Percentiles rank a stretch among this genome's conserved stretches.
Evolutionary conservation across 2,113 vertebrate species (phyloP).

Genomic region (Elaphurus davidianus): DNA sequence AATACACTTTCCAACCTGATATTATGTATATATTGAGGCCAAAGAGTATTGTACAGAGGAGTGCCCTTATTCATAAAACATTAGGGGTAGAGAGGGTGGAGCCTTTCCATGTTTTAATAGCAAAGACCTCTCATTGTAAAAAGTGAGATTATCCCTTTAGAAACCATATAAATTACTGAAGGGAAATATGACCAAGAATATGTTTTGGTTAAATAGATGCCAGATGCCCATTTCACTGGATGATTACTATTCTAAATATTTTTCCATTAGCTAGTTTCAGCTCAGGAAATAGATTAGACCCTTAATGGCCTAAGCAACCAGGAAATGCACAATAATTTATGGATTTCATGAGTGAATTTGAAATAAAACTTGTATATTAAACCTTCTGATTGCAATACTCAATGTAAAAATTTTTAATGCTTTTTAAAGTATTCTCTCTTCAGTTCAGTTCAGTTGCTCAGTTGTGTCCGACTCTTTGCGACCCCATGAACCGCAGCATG

Average conservation of each 20-base stretch:
- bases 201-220: not conserved
- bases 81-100: not conserved
- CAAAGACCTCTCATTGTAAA: slow-evolving; percentile 10
- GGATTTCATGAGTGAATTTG: slow-evolving; percentile 34
- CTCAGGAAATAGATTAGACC: slow-evolving; percentile 42
- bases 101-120: not conserved
- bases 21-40: not conserved
- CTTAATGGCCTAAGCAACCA: slow-evolving; percentile 46
- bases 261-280: slow-evolving; percentile 58
- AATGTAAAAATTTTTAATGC: not conserved
- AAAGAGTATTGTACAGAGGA: not conserved
- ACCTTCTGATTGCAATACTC: not conserved
- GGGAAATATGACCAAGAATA: not conserved
- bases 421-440: not conserved
- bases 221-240: not conserved
- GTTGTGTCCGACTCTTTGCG: not conserved
- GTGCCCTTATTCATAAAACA: not conserved
- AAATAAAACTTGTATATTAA: slow-evolving; percentile 37
- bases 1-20: not conserved
- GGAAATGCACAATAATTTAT: slow-evolving; percentile 45
- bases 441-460: not conserved
- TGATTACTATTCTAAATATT: slow-evolving; percentile 51
- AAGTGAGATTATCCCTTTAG: not conserved
- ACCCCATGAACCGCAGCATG: not conserved
- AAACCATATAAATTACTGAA: slow-evolving; percentile 2